phyloP scores from a whole-genome alignment of 64 coral and sea anemone species.

The Montipora cactus region DNA sequence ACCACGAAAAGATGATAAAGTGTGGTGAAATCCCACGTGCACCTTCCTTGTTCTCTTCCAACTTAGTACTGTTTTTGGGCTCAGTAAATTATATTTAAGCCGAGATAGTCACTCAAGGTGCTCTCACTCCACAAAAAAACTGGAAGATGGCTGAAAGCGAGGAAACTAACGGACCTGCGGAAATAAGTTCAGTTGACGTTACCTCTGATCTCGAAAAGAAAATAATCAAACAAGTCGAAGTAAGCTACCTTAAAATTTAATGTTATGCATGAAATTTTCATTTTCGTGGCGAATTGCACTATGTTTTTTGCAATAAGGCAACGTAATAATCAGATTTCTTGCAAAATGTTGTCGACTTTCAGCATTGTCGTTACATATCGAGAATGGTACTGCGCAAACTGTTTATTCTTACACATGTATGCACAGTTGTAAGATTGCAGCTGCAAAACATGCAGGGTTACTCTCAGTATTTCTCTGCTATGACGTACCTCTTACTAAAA shows the following conservation, averaged over 20 bases:
- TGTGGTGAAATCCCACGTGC: slow-evolving; percentile 58
- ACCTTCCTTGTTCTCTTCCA: not conserved
- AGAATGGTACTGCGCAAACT: too few species aligned
- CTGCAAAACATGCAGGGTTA: too few species aligned
- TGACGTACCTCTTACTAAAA: too few species aligned
- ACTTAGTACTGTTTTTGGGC: not conserved
- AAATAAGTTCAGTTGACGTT: slow-evolving; percentile 1
- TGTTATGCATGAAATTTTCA: too few species aligned
- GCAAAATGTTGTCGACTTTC: too few species aligned
- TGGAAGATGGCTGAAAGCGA: slow-evolving; percentile 55
- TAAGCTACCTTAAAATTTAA: not conserved
- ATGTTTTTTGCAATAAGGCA: not conserved
- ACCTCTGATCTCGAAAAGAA: slow-evolving; percentile 72
- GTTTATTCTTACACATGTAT: too few species aligned
- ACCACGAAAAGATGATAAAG: not conserved
- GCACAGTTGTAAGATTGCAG: too few species aligned
- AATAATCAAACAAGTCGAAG: slow-evolving; percentile 94
- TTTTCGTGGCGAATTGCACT: not conserved
- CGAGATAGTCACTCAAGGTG: not conserved
- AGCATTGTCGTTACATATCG: too few species aligned
- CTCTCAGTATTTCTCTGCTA: too few species aligned
- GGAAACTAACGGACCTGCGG: slow-evolving; percentile 22
- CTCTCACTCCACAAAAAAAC: not conserved
- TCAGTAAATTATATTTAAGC: not conserved
- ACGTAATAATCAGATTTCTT: too few species aligned